Conservation (phyloP, 35 echinoderm and acorn worm genomes). For the Holothuria glaberrima region DNA sequence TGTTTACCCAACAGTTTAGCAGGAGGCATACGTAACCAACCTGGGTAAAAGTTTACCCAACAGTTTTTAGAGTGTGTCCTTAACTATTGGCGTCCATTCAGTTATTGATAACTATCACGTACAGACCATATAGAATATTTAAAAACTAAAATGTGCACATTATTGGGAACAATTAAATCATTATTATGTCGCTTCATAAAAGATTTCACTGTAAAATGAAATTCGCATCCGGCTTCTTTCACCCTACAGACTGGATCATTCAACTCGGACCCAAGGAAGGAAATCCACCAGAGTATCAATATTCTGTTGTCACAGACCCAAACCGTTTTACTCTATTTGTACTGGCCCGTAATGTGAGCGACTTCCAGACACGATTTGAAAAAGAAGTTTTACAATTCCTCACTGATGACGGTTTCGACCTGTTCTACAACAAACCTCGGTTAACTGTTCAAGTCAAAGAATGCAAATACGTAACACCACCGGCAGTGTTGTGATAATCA, state of each 20-base stretch:
- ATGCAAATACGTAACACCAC: conserved; percentile 30
- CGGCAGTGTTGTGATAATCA: background rate
- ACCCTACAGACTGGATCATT: conserved; percentile 25
- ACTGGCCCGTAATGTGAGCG: conserved; percentile 10
- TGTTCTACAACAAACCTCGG: conserved; percentile 11
- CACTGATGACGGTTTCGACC: background rate
- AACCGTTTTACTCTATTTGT: conserved; percentile 37
- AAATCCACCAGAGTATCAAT: background rate
- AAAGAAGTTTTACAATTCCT: background rate
- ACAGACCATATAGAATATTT: too few relatives aligned
- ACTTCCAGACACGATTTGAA: conserved; percentile 23
- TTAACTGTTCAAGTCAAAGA: conserved; percentile 5
- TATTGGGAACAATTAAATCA: too few relatives aligned
- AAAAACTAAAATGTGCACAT: too few relatives aligned
- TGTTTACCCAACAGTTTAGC: too few relatives aligned
- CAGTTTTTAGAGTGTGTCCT: too few relatives aligned
- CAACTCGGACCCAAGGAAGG: conserved; percentile 31
- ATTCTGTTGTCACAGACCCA: conserved; percentile 29
- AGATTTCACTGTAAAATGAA: too few relatives aligned
- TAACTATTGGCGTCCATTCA: too few relatives aligned
- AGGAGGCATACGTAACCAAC: too few relatives aligned
- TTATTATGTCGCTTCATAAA: too few relatives aligned
- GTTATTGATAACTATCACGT: too few relatives aligned
- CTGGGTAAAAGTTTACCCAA: too few relatives aligned
- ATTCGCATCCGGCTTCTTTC: background rate